Conservation (phyloP, 2,113 vertebrate genomes). For the Syngnathus scovelli region DNA sequence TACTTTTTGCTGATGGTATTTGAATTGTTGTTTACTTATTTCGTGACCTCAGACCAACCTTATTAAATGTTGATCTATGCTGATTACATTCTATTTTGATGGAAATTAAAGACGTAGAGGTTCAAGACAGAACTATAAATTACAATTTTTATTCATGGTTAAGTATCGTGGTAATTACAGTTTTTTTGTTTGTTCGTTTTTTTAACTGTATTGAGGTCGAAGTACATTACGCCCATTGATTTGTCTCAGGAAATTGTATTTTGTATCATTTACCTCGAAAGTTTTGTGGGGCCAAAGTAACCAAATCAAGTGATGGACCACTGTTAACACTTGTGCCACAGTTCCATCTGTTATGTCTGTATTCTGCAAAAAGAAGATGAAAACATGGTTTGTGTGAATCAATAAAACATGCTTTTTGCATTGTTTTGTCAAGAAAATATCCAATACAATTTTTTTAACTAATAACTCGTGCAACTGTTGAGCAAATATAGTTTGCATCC, state of each 20-base stretch:
- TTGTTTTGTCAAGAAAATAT: background rate
- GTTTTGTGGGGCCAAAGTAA: background rate
- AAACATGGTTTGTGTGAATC: background rate
- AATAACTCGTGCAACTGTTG: no score
- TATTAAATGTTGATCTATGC: background rate
- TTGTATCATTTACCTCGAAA: background rate
- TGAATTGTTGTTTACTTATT: constrained; percentile 11
- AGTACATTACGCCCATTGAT: constrained; percentile 14
- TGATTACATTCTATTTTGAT: background rate
- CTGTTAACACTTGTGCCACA: background rate
- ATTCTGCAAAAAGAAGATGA: background rate
- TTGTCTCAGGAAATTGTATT: constrained; percentile 45
- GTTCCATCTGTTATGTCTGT: background rate
- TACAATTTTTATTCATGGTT: background rate
- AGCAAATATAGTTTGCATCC: no score
- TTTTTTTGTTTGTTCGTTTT: background rate
- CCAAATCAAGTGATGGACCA: background rate
- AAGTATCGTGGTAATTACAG: no score
- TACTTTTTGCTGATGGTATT: background rate
- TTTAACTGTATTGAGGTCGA: constrained; percentile 8
- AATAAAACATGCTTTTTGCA: background rate
- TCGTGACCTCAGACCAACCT: background rate
- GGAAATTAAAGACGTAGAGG: background rate
- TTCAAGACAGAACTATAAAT: background rate
- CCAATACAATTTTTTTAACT: background rate